Conservation (phyloP, 2,888 invertebrate species). For the Exephanes ischioxanthus region DNA sequence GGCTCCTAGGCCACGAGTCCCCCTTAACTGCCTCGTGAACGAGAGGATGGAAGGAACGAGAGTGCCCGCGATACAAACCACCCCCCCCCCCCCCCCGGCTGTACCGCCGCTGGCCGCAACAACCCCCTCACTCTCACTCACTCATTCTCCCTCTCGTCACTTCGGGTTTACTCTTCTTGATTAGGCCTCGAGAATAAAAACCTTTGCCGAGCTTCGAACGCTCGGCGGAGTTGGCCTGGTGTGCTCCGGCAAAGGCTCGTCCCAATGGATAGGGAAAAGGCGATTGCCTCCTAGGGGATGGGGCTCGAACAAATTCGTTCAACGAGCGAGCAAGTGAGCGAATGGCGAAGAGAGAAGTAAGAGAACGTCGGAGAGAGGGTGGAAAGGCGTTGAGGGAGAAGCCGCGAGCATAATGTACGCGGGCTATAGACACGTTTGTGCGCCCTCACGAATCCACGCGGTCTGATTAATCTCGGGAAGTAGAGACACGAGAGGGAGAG, state of each 20-base stretch:
- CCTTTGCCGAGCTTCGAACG: constrained; percentile 63
- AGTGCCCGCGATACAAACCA: constrained; percentile 12
- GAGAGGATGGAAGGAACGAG: constrained; percentile 39
- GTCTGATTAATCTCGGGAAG: constrained; percentile 76
- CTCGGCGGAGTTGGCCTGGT: constrained; percentile 34
- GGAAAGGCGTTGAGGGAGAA: constrained; percentile 60
- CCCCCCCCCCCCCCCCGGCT: constrained; percentile 66
- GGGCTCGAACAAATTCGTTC: constrained; percentile 65
- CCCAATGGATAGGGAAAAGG: constrained; percentile 44
- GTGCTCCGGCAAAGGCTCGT: constrained; percentile 23
- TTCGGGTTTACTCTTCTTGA: constrained; percentile 84
- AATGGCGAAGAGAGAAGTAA: constrained; percentile 38
- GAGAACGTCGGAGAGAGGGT: constrained; percentile 60
- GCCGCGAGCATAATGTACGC: constrained; percentile 44
- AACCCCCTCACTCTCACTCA: constrained; percentile 66
- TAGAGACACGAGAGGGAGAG: constrained; percentile 52
- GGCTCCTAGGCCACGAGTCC: constrained; percentile 65
- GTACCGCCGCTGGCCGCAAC: constrained; percentile 62
- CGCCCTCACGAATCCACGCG: constrained; percentile 64
- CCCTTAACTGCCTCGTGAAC: constrained; percentile 71
- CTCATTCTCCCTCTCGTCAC: constrained; percentile 75
- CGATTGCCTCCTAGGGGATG: constrained; percentile 39
- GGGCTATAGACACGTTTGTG: constrained; percentile 47
- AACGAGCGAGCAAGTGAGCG: constrained; percentile 48
- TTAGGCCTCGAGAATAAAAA: constrained; percentile 82